A percentile compares a stretch with the other conserved stretches of the same genome.
Evolutionary conservation across 2,888 invertebrate species (phyloP).

Genomic region (Netelia virgata): DNA sequence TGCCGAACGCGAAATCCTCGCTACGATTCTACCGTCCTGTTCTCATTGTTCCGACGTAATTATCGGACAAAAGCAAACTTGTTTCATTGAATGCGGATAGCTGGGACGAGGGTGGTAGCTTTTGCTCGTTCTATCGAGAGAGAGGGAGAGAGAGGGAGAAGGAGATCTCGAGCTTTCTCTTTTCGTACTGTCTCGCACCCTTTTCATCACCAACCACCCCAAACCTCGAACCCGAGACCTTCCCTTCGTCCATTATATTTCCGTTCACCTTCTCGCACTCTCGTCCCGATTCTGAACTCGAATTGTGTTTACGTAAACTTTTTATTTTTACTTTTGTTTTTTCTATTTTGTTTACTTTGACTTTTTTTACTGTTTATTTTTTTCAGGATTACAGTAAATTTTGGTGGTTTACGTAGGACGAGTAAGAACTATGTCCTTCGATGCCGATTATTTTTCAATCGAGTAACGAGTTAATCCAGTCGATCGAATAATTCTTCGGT

Average conservation of each 20-base stretch:
- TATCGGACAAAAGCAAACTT: slow-evolving; percentile 83
- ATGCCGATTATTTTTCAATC: no score
- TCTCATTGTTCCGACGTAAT: slow-evolving; percentile 82
- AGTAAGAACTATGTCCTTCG: no score
- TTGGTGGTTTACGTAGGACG: no score
- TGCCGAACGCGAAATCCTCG: slow-evolving; percentile 58
- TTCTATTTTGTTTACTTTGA: slow-evolving; percentile 6
- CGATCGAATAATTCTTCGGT: no score
- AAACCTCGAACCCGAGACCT: slow-evolving; percentile 12
- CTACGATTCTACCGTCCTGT: slow-evolving; percentile 58
- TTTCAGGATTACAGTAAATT: not conserved
- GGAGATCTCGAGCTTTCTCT: slow-evolving; percentile 23
- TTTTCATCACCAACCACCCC: slow-evolving; percentile 53
- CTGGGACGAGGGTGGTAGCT: slow-evolving; percentile 41
- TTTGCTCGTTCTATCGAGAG: slow-evolving; percentile 14
- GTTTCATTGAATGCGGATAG: slow-evolving; percentile 79
- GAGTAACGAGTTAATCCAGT: no score
- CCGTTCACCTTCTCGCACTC: slow-evolving; percentile 12
- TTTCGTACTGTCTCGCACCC: slow-evolving; percentile 27
- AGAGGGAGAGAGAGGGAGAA: no score
- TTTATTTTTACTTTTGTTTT: slow-evolving; percentile 3
- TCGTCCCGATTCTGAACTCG: slow-evolving; percentile 10
- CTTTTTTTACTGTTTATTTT: slow-evolving; percentile 17
- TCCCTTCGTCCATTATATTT: slow-evolving; percentile 40
- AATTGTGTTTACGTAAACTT: slow-evolving; percentile 16